Evolutionary conservation across 2,113 vertebrate species (phyloP), one percentile per base, ranked within the genome.

Genomic region (Cavia aperea): DNA sequence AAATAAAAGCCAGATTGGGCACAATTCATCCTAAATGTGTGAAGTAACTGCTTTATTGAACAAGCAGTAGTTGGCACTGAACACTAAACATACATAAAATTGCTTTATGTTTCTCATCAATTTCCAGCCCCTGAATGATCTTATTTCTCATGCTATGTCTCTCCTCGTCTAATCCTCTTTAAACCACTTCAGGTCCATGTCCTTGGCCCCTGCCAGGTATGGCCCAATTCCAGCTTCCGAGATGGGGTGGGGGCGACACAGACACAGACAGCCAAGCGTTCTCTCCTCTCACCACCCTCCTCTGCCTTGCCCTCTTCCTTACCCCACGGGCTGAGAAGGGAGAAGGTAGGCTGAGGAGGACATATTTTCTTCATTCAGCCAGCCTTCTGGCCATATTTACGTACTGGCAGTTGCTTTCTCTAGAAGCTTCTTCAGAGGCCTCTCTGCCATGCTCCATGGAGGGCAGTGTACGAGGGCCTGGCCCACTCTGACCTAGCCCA

Each of bases 231-330:
- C 5, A 1, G 19, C 56, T 31, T 46, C 73, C 21, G 83, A 58
- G 56, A 8, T 49, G 33, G 49, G 24, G 33, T 68, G 15, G 12
- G 24, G 23, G 31, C 16, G 24, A 33, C 16, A 39, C 13, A 13
- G 23, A 29, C 56, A 14, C 51, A 46, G 15, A 54, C 49, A 79
- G 31, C 18, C 18, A 12, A 79, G 18, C 12, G 39, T 77, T 49
- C 73, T 9, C 24, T 77, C 43, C 4, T 65, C 39, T 65, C 43
- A 13, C 33, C 4, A 7, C 23, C 39, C 39, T 9, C 8, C 29
- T 84, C 85, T 2, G 0, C 39, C 12, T 3, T 6, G 11, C 11
- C 14, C 31, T 1, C 6, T 31, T 39, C 7, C 5, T 36, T 70
- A 70, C 79, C 21, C 33, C 21, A 23, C 26, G 4, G 26, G 18